These are phyloP conservation scores for Episyrphus balteatus DNA, from an alignment of 1,140 invertebrate genomes.

Conservation along the genomic window DNA sequence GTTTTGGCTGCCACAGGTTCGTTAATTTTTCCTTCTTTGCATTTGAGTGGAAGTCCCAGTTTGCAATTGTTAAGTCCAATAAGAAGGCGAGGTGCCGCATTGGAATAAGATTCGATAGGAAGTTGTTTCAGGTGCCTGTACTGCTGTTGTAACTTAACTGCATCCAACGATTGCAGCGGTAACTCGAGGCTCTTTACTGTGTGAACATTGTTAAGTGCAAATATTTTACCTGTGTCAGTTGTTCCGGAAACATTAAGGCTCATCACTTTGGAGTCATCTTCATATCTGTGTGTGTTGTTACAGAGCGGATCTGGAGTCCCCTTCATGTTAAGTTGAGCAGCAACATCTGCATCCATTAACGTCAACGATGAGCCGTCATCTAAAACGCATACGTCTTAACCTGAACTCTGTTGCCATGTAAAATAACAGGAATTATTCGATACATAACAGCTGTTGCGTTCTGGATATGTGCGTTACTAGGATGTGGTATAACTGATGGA, in stretches of 20 bases:
- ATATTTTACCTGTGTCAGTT: no score
- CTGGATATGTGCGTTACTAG: no score
- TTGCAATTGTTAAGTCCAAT: no score
- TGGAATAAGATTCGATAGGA: background rate
- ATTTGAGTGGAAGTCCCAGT: no score
- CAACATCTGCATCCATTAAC: slow-evolving; percentile 1
- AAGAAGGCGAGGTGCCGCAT: background rate
- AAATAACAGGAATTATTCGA: slow-evolving; percentile 2
- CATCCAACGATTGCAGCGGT: no score
- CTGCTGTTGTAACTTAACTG: no score
- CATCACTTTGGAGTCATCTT: background rate
- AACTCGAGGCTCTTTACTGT: no score
- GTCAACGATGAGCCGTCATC: slow-evolving; percentile 4
- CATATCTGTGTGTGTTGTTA: background rate
- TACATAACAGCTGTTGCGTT: background rate
- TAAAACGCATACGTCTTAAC: slow-evolving; percentile 1
- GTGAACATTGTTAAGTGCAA: no score
- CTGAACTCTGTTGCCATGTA: slow-evolving; percentile 1
- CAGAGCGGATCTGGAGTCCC: background rate
- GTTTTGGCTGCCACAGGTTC: no score
- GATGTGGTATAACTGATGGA: no score
- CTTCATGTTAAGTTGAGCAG: background rate
- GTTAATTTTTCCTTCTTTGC: no score
- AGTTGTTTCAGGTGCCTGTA: background rate
- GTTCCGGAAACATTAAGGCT: background rate